Conservation (phyloP, 2,888 invertebrate genomes). For the Euzophera pinguis region DNA sequence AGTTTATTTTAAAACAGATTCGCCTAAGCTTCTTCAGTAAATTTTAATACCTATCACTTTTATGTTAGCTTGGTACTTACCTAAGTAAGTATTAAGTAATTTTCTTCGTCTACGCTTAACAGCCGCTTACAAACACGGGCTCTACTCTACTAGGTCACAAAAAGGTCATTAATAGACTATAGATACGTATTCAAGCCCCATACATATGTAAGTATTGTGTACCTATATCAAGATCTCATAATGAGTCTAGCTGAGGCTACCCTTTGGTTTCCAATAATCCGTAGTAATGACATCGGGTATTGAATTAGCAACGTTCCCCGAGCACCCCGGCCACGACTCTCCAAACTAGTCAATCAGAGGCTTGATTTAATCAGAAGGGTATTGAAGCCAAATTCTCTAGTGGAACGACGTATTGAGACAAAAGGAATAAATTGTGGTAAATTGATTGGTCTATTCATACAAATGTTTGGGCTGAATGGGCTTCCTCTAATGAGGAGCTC, state of each 20-base stretch:
- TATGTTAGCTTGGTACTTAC: too few species aligned
- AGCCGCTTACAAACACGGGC: too few species aligned
- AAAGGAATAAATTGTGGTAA: not conserved
- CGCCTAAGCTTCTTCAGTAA: too few species aligned
- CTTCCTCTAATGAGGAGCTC: too few species aligned
- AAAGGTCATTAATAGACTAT: too few species aligned
- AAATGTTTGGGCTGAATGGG: not conserved
- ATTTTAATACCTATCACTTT: too few species aligned
- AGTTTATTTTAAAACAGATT: too few species aligned
- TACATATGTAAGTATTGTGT: too few species aligned
- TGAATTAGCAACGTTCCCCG: slow-evolving; percentile 3
- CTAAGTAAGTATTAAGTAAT: too few species aligned
- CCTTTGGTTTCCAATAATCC: slow-evolving; percentile 6
- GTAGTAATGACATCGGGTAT: slow-evolving; percentile 3
- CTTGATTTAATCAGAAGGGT: slow-evolving; percentile 7
- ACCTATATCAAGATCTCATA: not conserved
- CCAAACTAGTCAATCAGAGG: slow-evolving; percentile 8
- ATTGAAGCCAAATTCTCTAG: slow-evolving; percentile 1
- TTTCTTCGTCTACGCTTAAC: too few species aligned
- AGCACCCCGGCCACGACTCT: not conserved
- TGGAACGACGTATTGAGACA: not conserved
- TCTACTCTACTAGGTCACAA: too few species aligned
- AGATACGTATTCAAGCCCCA: too few species aligned
- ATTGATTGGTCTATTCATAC: not conserved
- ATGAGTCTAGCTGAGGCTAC: not conserved